Percentiles rank a stretch among this genome's conserved stretches.
These are phyloP conservation scores for Emesis furor DNA, from an alignment of 2,888 invertebrate species.

Conservation along the genomic window DNA sequence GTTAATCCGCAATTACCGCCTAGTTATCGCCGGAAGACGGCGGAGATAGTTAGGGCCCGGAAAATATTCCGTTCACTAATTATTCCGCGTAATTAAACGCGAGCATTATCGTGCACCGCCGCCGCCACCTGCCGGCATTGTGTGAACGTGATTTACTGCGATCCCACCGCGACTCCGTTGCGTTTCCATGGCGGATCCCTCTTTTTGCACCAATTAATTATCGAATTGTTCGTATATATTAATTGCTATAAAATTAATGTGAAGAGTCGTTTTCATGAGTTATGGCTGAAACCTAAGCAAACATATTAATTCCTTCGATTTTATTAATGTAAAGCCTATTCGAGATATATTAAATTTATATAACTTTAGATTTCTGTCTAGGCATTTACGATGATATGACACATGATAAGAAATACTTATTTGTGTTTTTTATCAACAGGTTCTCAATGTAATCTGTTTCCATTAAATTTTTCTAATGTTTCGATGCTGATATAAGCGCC, in stretches of 20 bases:
- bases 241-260: slow-evolving; percentile 90
- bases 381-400: too few species aligned
- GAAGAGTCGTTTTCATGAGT: slow-evolving; percentile 80
- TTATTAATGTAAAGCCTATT: background rate
- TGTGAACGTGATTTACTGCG: slow-evolving; percentile 91
- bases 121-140: slow-evolving; percentile 91
- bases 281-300: slow-evolving; percentile 68
- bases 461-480: too few species aligned
- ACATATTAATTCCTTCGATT: slow-evolving; percentile 13
- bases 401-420: too few species aligned
- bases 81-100: slow-evolving; percentile 92
- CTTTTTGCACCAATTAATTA: slow-evolving; percentile 91
- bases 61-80: slow-evolving; percentile 92
- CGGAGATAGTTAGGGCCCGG: slow-evolving; percentile 92
- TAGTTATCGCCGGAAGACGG: slow-evolving; percentile 92
- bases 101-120: slow-evolving; percentile 90
- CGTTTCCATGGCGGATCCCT: slow-evolving; percentile 87
- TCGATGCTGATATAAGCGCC: too few species aligned
- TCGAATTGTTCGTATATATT: slow-evolving; percentile 90
- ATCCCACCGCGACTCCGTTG: slow-evolving; percentile 88
- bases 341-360: too few species aligned
- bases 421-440: too few species aligned
- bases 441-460: too few species aligned
- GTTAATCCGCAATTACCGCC: slow-evolving; percentile 91
- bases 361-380: too few species aligned